Evolutionary conservation across 2,113 vertebrate species (phyloP).

Genomic region (Cygnus atratus): DNA sequence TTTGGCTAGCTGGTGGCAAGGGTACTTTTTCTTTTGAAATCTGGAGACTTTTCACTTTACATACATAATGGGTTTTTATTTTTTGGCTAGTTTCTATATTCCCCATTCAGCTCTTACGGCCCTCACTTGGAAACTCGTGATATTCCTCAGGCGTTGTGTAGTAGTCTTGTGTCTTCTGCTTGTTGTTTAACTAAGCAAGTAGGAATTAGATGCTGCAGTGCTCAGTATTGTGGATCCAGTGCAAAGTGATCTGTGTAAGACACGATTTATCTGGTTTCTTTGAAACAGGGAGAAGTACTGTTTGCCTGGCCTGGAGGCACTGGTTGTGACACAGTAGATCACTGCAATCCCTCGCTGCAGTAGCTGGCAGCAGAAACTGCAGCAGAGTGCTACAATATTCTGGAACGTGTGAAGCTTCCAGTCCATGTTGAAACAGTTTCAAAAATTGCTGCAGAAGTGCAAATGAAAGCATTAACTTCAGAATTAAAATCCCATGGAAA

Average conservation of each 20-base stretch:
- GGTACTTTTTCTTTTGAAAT: background rate
- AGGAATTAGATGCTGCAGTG: background rate
- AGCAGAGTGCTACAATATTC: fast-evolving
- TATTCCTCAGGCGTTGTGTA: background rate
- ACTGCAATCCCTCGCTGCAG: background rate
- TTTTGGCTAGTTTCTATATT: background rate
- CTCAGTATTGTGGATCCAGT: background rate
- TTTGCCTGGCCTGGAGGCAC: background rate
- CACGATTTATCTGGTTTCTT: background rate
- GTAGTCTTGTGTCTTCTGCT: background rate
- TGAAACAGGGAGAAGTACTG: background rate
- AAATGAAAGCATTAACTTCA: background rate
- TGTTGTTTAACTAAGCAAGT: background rate
- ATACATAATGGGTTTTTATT: background rate
- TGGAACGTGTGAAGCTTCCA: background rate
- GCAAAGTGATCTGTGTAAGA: background rate
- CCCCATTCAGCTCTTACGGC: background rate
- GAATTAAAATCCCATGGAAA: background rate
- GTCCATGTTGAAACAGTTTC: background rate
- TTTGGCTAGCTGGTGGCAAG: background rate
- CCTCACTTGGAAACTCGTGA: background rate
- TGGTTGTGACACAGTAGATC: fast-evolving
- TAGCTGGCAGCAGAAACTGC: background rate
- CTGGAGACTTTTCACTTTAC: background rate
- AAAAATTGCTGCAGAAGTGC: background rate